Base-by-base conservation (phyloP, 1,140 invertebrate species). In the Pissodes strobi region DNA sequence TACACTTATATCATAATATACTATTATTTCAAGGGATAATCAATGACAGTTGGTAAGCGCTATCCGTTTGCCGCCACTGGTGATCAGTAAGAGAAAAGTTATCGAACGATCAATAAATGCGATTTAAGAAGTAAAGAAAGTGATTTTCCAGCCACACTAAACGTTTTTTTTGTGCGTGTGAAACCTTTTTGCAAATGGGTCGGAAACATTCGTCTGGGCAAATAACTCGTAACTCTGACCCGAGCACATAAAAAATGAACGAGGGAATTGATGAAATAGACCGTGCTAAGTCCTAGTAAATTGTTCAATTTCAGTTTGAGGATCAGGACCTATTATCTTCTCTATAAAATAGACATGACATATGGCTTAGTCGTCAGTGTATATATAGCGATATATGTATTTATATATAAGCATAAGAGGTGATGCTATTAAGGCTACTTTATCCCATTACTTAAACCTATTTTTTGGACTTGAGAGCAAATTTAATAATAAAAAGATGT, bases 171-270 rank as follows among this genome's bases (percentile, higher is more conserved):
- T 13, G 17, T 13, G 38, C n/a, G 38, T 41, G 38, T 41, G 38
- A 41, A 41, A 17, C 38, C 17, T 41, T 41, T 41, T 41, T 41
- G 38, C n/a, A 41, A 41, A 41, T 41, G 38, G 38, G n/a, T 41
- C 38, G 38, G 38, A 41, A 41, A 41, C 17, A 17, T 41, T n/a
- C 38, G 38, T 17, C 38, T 41, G 38, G 17, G 38, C 38, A 41
- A 41, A 41, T 41, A 41, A 17, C 38, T 41, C 38, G 38, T 41
- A 27, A 27, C 25, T 17, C 17, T n/a, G 38, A 17, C 38, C 17
- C 2, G 4, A 13, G 38, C 38, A 13, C 38, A 41, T 41, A 41
- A 41, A 41, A 41, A 41, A 41, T 41, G 38, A 4, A 41, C 38
- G 4, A 41, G 38, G 38, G 38, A 41, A 41, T 41, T 41, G 12